Evolutionary conservation across 2,888 invertebrate genomes (phyloP).

Genomic region (Carpatolechia fugitivella): DNA sequence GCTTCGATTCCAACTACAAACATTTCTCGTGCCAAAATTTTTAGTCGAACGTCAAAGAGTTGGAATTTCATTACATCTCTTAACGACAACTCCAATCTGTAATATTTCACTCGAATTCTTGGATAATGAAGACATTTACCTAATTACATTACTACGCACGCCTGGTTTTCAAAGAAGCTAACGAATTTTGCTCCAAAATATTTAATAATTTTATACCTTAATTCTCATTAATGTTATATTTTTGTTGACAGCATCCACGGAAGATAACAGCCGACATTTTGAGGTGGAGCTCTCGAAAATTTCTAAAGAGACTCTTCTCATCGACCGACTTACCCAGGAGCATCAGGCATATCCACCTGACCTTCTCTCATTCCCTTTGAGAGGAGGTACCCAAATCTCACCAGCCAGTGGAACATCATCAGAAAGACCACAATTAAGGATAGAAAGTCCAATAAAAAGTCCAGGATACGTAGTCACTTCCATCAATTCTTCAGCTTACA

Average conservation of each 20-base stretch:
- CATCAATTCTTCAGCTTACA: conserved; percentile 51
- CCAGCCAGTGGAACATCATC: conserved; percentile 63
- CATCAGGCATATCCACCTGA: conserved; percentile 88
- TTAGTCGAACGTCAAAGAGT: conserved; percentile 37
- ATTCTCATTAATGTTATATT: conserved; percentile 3
- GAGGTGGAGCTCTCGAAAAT: conserved; percentile 79
- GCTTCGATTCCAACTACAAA: conserved; percentile 31
- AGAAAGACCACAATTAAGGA: conserved; percentile 27
- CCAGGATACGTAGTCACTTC: conserved; percentile 56
- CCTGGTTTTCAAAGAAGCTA: not conserved
- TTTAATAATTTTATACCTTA: not conserved
- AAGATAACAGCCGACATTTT: conserved; percentile 81
- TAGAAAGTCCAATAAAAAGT: conserved; percentile 61
- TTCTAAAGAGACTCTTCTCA: conserved; percentile 69
- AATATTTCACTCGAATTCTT: not conserved
- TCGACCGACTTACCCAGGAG: conserved; percentile 64
- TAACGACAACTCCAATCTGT: not conserved
- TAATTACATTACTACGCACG: conserved; percentile 5
- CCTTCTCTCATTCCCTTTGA: conserved; percentile 86
- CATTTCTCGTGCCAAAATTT: conserved; percentile 38
- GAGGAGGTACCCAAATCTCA: conserved; percentile 65
- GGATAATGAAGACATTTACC: conserved; percentile 3
- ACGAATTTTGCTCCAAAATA: not conserved
- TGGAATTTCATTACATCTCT: conserved; percentile 26
- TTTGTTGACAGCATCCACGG: conserved; percentile 71